Percentiles rank a stretch among this genome's conserved stretches.
phyloP scores from a whole-genome alignment of 2,113 vertebrate species.

The Pseudonaja textilis region DNA sequence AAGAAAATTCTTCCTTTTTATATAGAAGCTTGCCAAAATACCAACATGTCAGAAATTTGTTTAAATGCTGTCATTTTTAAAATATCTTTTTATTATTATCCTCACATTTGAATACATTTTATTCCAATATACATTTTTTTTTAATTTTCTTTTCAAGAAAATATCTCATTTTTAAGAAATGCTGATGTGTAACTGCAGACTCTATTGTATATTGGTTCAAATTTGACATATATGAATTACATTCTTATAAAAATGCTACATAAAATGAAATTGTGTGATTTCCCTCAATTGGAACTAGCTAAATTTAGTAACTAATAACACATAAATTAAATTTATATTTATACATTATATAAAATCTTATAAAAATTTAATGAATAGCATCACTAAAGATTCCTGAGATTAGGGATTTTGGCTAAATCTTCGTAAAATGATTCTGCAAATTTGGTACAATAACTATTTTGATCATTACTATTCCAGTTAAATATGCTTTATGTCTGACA shows the following conservation, averaged over 20 bases:
- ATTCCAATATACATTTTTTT: not conserved
- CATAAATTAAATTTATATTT: not conserved
- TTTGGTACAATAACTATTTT: not conserved
- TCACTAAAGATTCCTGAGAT: not conserved
- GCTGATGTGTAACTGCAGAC: not conserved
- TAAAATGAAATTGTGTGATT: not conserved
- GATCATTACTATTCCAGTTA: not conserved
- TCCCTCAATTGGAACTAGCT: not conserved
- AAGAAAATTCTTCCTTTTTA: not conserved
- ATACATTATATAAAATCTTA: not conserved
- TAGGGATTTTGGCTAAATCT: not conserved
- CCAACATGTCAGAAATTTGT: not conserved
- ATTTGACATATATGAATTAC: not conserved
- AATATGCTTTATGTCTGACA: not conserved
- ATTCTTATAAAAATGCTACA: not conserved
- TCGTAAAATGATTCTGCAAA: not conserved
- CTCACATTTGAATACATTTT: not conserved
- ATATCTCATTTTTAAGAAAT: not conserved
- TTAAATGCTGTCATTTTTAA: not conserved
- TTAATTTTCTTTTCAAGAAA: not conserved
- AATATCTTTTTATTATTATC: not conserved
- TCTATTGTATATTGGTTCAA: not conserved
- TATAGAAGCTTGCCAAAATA: not conserved
- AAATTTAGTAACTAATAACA: not conserved
- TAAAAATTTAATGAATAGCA: not conserved